Conservation (phyloP, 2,113 vertebrate genomes). For the Phoenicopterus ruber region DNA sequence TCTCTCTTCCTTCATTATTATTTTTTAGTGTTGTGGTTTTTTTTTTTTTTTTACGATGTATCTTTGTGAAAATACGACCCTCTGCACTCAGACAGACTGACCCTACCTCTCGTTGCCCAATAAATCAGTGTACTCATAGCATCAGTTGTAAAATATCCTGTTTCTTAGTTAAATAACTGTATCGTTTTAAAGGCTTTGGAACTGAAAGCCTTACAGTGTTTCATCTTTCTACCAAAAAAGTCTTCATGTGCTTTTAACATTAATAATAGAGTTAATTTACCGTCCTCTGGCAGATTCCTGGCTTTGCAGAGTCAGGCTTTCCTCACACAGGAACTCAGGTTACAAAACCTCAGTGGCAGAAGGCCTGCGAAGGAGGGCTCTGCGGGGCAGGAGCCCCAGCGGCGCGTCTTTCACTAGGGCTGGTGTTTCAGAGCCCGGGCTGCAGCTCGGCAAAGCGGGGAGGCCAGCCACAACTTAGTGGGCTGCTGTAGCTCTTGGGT, state of each 20-base stretch:
- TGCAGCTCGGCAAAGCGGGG: background rate
- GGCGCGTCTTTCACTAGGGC: background rate
- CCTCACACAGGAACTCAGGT: background rate
- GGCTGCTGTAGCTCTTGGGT: background rate
- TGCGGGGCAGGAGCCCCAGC: background rate
- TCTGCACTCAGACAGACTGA: background rate
- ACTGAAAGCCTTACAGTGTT: background rate
- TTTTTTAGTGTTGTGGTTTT: background rate
- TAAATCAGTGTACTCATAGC: background rate
- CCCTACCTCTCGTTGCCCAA: background rate
- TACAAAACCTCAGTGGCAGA: background rate
- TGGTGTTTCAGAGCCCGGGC: background rate
- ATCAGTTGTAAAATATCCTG: background rate
- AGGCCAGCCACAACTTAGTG: background rate
- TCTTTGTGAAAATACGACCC: background rate
- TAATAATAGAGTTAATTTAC: constrained; percentile 33
- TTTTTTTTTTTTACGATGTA: background rate
- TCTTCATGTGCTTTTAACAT: constrained; percentile 31
- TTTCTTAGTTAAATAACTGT: constrained; percentile 29
- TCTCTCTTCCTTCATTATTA: background rate
- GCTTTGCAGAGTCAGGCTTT: background rate
- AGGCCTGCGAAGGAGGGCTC: background rate
- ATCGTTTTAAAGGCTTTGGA: background rate
- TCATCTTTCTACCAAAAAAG: constrained; percentile 61
- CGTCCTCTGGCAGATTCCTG: constrained; percentile 24